Evolutionary conservation across 2,888 invertebrate genomes (phyloP).

Genomic region (Rhaphigaster nebulosa): DNA sequence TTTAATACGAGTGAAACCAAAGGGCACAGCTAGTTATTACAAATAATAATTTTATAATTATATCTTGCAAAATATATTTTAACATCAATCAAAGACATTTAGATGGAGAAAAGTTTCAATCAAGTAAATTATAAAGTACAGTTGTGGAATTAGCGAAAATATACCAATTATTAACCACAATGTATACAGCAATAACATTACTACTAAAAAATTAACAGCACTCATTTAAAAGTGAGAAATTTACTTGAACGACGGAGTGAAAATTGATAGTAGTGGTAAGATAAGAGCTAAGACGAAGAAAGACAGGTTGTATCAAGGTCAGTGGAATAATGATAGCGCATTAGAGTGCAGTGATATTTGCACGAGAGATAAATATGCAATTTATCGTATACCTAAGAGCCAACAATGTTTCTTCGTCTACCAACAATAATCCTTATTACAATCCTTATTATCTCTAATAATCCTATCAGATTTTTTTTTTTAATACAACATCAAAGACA

Average conservation of each 20-base stretch:
- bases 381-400: neutral
- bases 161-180: no score
- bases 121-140: no score
- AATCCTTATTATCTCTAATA: neutral
- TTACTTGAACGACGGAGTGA: neutral
- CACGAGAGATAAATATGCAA: conserved; percentile 24
- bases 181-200: no score
- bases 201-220: neutral
- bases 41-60: no score
- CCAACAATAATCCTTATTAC: neutral
- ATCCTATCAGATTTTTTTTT: neutral
- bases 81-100: no score
- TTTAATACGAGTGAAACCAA: no score
- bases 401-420: neutral
- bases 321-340: neutral
- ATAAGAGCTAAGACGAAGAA: conserved; percentile 39
- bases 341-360: conserved; percentile 22
- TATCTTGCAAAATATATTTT: no score
- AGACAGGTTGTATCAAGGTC: conserved; percentile 31
- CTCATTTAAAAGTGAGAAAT: conserved; percentile 18
- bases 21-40: no score
- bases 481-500: neutral
- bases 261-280: neutral
- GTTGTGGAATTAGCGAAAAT: no score
- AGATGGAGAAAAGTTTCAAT: no score